Conservation (phyloP, 1,140 invertebrate species). For the Drosophila auraria region DNA sequence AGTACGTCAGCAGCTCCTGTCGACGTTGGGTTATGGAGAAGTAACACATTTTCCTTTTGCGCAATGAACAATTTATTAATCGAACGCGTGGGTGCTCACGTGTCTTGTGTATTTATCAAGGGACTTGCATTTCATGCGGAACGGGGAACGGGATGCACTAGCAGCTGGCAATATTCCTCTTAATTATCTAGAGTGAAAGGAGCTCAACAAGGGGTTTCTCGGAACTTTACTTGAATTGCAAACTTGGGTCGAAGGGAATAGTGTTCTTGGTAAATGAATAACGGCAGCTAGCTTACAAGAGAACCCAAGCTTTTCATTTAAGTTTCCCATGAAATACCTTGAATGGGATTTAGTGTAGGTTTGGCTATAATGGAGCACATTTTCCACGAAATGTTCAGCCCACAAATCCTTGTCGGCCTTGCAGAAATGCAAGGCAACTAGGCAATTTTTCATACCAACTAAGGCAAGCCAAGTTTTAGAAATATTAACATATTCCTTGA, state of each 20-base stretch:
- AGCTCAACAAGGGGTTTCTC: no score
- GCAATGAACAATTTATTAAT: constrained; percentile 32
- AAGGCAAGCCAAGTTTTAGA: no score
- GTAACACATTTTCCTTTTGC: constrained; percentile 32
- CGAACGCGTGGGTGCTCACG: constrained; percentile 9
- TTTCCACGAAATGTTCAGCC: neutral
- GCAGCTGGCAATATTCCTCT: neutral
- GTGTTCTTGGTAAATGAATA: neutral
- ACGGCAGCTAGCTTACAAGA: neutral
- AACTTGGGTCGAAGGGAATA: neutral
- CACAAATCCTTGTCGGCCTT: neutral
- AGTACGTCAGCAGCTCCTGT: constrained; percentile 27
- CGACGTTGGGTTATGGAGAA: constrained; percentile 1
- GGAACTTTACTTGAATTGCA: neutral
- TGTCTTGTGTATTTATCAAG: constrained; percentile 6
- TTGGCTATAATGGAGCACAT: neutral
- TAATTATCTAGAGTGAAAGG: constrained; percentile 17
- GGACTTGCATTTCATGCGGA: neutral
- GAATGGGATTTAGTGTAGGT: neutral
- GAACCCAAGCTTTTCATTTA: neutral
- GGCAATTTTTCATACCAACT: neutral
- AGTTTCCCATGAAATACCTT: neutral
- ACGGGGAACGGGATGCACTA: constrained; percentile 1
- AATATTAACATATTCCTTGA: no score
- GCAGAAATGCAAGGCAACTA: neutral